Conservation (phyloP, 2,888 invertebrate genomes). For the Drosophila atroscutellata region DNA sequence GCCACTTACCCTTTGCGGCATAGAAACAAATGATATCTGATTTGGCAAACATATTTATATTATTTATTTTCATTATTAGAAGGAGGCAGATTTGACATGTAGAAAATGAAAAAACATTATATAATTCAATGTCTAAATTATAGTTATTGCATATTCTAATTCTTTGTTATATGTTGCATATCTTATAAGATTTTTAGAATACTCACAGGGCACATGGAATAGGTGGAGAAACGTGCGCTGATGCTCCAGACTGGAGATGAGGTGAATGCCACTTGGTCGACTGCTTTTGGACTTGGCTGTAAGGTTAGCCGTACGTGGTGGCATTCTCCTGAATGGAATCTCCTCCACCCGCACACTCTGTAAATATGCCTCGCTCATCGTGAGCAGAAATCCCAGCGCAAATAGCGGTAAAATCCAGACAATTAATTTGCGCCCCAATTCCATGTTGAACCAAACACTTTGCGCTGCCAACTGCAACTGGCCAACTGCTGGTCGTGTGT, state of each 20-base stretch:
- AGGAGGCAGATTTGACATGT: background rate
- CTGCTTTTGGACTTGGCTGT: background rate
- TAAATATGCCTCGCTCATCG: conserved; percentile 69
- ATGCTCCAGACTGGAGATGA: conserved; percentile 77
- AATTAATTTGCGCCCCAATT: conserved; percentile 51
- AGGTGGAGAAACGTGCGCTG: conserved; percentile 82
- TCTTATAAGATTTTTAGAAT: too few relatives aligned
- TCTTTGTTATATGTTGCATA: background rate
- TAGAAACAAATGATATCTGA: conserved; percentile 84
- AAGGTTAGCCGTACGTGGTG: conserved; percentile 5
- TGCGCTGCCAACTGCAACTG: conserved; percentile 53
- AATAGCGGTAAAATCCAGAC: conserved; percentile 70
- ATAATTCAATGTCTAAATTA: background rate
- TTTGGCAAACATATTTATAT: background rate
- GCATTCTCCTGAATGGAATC: conserved; percentile 67
- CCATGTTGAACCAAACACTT: conserved; percentile 38
- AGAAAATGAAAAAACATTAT: background rate
- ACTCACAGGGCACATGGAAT: conserved; percentile 83
- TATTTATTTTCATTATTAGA: background rate
- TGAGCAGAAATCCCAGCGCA: conserved; percentile 52
- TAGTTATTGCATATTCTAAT: background rate
- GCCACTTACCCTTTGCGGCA: conserved; percentile 85
- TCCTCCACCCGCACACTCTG: conserved; percentile 76
- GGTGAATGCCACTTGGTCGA: conserved; percentile 69
- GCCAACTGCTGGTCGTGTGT: conserved; percentile 11